phyloP scores from a whole-genome alignment of 2,888 invertebrate genomes.

The Oeneis ivallda region DNA sequence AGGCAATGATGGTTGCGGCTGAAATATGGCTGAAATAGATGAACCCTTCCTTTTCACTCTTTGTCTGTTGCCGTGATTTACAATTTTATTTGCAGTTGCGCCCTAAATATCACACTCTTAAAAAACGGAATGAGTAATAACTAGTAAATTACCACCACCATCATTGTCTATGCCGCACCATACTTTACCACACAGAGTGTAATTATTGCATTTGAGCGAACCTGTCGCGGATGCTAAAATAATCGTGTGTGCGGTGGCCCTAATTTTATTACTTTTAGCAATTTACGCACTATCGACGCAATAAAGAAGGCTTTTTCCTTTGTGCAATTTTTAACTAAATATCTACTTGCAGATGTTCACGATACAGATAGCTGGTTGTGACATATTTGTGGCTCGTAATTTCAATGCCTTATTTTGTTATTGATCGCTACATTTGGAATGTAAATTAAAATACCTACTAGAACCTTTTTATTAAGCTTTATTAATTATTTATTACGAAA shows the following conservation, averaged over 20 bases:
- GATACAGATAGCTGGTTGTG: slow-evolving; percentile 12
- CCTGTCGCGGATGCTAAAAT: background rate
- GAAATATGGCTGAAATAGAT: too few species aligned
- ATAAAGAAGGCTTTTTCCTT: slow-evolving; percentile 15
- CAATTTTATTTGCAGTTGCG: too few species aligned
- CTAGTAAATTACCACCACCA: too few species aligned
- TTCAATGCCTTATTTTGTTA: background rate
- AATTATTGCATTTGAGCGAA: too few species aligned
- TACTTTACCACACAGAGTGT: too few species aligned
- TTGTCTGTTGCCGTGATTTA: too few species aligned
- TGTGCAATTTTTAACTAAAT: slow-evolving; percentile 14
- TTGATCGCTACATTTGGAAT: slow-evolving; percentile 1
- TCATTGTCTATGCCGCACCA: too few species aligned
- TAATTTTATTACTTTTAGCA: slow-evolving; percentile 19
- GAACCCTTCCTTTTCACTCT: too few species aligned
- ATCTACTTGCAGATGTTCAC: slow-evolving; percentile 21
- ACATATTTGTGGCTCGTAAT: slow-evolving; percentile 5
- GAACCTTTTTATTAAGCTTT: background rate
- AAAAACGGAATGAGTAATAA: too few species aligned
- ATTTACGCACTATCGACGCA: slow-evolving; percentile 20
- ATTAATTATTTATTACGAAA: too few species aligned
- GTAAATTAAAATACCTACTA: background rate
- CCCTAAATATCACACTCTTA: too few species aligned
- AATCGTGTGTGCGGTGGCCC: background rate
- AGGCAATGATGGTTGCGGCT: too few species aligned